Percentiles rank a stretch among this genome's conserved stretches.
Evolutionary conservation across 2,113 vertebrate genomes (phyloP).

Genomic region (Podarcis cretensis): DNA sequence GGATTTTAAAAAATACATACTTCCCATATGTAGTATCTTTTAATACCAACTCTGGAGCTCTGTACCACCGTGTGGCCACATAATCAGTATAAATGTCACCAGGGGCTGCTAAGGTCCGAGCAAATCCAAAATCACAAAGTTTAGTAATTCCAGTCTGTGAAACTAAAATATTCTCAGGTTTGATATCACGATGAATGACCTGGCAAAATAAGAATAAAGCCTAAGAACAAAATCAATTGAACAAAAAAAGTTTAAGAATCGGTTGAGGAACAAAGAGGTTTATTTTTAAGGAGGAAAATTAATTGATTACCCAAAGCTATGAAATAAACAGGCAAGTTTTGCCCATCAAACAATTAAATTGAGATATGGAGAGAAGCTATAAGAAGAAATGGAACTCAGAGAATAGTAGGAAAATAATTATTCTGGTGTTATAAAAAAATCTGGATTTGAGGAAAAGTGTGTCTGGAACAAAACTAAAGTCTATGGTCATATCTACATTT

Average conservation of each 20-base stretch:
- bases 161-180: slow-evolving; percentile 72
- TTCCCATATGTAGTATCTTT: slow-evolving; percentile 67
- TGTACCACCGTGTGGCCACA: slow-evolving; percentile 65
- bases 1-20: slow-evolving; percentile 43
- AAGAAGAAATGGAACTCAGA: not conserved
- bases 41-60: slow-evolving; percentile 68
- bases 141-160: slow-evolving; percentile 68
- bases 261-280: slow-evolving; percentile 27
- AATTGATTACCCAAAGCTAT: slow-evolving; percentile 34
- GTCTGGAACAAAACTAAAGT: not conserved
- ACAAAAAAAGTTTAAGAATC: too few species aligned
- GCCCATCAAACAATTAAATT: not conserved
- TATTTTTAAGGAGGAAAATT: slow-evolving; percentile 8
- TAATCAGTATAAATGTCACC: slow-evolving; percentile 71
- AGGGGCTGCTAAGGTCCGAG: slow-evolving; percentile 62
- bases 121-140: slow-evolving; percentile 75
- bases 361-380: not conserved
- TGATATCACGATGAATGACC: slow-evolving; percentile 71
- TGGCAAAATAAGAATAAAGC: slow-evolving; percentile 28
- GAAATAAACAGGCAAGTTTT: slow-evolving; percentile 25
- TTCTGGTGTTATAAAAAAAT: not conserved
- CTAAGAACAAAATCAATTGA: too few species aligned
- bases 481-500: not conserved
- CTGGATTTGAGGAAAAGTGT: not conserved
- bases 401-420: not conserved